phyloP scores from a whole-genome alignment of 1,140 invertebrate species.

The Dinoponera quadriceps region DNA sequence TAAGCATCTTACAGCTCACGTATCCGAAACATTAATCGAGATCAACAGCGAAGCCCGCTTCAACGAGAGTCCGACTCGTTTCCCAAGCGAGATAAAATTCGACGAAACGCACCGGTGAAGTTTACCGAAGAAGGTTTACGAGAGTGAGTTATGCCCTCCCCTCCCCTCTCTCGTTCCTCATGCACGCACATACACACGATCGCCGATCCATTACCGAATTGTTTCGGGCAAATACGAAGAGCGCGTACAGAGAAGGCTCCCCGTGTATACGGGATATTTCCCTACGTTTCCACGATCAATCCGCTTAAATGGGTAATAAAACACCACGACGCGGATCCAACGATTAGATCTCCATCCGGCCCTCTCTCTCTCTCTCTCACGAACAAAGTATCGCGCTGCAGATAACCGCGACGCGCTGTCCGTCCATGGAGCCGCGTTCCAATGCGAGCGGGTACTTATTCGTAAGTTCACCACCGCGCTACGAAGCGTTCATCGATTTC shows the following conservation, averaged over 20 bases:
- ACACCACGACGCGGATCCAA: slow-evolving; percentile 1
- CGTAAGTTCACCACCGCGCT: slow-evolving; percentile 13
- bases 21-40: not conserved
- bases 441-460: slow-evolving; percentile 52
- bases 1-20: slow-evolving; percentile 70
- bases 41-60: not conserved
- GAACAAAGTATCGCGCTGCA: slow-evolving; percentile 24
- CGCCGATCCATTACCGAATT: not conserved
- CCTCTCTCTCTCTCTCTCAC: not conserved
- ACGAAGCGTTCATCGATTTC: slow-evolving; percentile 28
- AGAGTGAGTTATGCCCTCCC: no score
- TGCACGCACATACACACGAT: no score
- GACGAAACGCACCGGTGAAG: not conserved
- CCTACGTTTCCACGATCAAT: slow-evolving; percentile 35
- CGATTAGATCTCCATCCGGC: slow-evolving; percentile 29
- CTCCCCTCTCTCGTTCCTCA: no score
- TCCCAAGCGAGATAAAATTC: not conserved
- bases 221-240: not conserved
- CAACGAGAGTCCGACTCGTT: not conserved
- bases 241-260: not conserved
- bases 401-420: slow-evolving; percentile 19
- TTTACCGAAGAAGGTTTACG: no score
- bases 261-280: slow-evolving; percentile 37
- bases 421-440: slow-evolving; percentile 33
- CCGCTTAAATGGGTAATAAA: slow-evolving; percentile 36